A percentile compares a stretch with the other conserved stretches of the same genome.
Evolutionary conservation across 2,113 vertebrate genomes (phyloP).

Genomic region (Ivindomyrus marchei): DNA sequence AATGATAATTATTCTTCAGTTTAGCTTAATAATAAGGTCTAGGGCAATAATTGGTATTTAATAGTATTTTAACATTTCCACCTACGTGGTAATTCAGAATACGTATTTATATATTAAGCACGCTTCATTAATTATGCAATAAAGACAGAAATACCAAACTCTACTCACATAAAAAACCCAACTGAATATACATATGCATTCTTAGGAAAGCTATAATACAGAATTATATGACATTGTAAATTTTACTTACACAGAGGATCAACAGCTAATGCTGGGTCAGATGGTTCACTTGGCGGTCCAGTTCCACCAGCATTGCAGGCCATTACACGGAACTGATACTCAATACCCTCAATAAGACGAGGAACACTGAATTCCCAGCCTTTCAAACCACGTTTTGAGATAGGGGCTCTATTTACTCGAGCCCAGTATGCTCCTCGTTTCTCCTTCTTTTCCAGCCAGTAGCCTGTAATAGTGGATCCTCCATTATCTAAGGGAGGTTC

Average conservation of each 20-base stretch:
- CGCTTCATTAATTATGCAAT: neutral
- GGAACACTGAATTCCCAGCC: conserved; percentile 77
- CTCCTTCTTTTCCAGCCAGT: conserved; percentile 94
- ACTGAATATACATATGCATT: neutral
- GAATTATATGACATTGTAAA: neutral
- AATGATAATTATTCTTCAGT: neutral
- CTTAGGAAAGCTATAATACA: neutral
- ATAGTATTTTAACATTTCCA: neutral
- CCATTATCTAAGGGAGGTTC: conserved; percentile 81
- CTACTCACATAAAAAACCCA: neutral
- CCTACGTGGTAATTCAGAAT: neutral
- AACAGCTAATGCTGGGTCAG: conserved; percentile 80
- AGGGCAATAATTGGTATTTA: neutral
- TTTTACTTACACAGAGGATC: conserved; percentile 83
- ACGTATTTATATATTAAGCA: neutral
- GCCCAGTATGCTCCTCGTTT: conserved; percentile 84
- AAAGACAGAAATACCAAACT: neutral
- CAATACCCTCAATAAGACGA: conserved; percentile 80
- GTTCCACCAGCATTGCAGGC: conserved; percentile 84
- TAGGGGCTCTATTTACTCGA: conserved; percentile 77
- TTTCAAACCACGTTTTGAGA: conserved; percentile 82
- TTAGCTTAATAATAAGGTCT: neutral
- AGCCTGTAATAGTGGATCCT: conserved; percentile 83
- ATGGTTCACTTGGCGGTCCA: conserved; percentile 87
- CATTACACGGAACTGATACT: conserved; percentile 93